Base-by-base conservation (phyloP, 2,888 invertebrate species). In the Belgica antarctica region DNA sequence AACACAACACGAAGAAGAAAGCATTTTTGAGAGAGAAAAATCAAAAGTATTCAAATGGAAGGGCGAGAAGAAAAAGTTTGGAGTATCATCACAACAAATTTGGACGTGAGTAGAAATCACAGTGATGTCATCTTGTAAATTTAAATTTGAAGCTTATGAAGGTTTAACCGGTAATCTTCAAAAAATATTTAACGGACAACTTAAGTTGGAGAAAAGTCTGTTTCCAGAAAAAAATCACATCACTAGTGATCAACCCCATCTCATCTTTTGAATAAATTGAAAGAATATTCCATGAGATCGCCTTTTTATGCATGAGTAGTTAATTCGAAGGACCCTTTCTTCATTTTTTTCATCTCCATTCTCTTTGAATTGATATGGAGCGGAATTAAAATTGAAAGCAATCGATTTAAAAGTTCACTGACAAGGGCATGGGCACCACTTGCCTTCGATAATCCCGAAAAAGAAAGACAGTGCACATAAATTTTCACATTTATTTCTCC, bases 341-440 rank as follows among this genome's bases (percentile, higher is more conserved):
- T 41, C 41, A 10, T n/a, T 10, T 31, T 10, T 31, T 10, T 31
- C 41, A 41, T 4, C 41, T 41, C 41, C 41, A n/a, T n/a, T 41
- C 41, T 12, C 41, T 15, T 10, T 15, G 41, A 41, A 41, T n/a
- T 41, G 41, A 41, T 41, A 41, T 41, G 41, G 12, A 41, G 15
- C 41, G 41, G 15, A 41, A 41, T 41, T 41, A 41, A 41, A 41
- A 41, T 41, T 41, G 41, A 41, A 41, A 41, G 41, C 41, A 41
- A 41, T 41, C 41, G 41, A 41, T 41, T 41, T 41, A n/a, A 41
- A 41, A 41, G 41, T 41, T 41, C 41, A 41, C 41, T 41, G 41
- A 41, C 41, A 41, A 41, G 41, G 41, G 41, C 41, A 41, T 41
- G 41, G 41, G 41, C 41, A 41, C 41, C 41, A 41, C 41, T 41